Evolutionary conservation across 1,140 invertebrate species (phyloP).

Genomic region (Polypedilum pembai): DNA sequence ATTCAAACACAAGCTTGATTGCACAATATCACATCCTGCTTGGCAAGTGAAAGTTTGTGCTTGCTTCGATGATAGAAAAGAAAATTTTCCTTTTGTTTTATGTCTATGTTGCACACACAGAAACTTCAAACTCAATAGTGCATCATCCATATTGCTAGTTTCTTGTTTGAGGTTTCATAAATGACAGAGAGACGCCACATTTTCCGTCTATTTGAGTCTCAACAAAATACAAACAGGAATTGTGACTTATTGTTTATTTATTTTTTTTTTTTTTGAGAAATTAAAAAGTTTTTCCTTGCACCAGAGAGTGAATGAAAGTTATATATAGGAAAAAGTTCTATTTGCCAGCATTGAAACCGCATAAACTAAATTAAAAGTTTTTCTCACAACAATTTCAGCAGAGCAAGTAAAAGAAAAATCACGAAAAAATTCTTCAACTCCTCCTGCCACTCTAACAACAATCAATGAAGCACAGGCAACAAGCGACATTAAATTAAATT

Average conservation of each 20-base stretch:
- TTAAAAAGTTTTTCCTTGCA: constrained; percentile 20
- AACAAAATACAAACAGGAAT: neutral
- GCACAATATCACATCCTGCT: constrained; percentile 10
- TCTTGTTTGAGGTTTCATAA: constrained; percentile 6
- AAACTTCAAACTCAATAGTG: neutral
- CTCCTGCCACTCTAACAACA: neutral
- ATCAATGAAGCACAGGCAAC: constrained; percentile 7
- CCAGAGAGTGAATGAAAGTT: neutral
- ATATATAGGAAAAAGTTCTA: neutral
- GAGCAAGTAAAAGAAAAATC: neutral
- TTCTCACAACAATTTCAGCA: neutral
- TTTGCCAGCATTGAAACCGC: neutral
- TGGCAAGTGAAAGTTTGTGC: constrained; percentile 3
- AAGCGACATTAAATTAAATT: constrained; percentile 19
- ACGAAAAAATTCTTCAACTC: neutral
- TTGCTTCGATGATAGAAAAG: neutral
- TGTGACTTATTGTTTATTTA: constrained; percentile 27
- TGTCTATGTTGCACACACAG: neutral
- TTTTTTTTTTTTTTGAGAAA: constrained; percentile 18
- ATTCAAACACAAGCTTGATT: neutral
- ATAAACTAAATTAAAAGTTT: constrained; percentile 20
- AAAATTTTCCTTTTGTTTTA: neutral
- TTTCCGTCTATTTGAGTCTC: neutral
- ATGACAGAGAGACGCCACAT: neutral
- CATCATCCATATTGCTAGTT: neutral